Base-by-base conservation (phyloP, 37 sponge, comb jelly and placozoan genomes). In the Cladorhizidae sp. region DNA sequence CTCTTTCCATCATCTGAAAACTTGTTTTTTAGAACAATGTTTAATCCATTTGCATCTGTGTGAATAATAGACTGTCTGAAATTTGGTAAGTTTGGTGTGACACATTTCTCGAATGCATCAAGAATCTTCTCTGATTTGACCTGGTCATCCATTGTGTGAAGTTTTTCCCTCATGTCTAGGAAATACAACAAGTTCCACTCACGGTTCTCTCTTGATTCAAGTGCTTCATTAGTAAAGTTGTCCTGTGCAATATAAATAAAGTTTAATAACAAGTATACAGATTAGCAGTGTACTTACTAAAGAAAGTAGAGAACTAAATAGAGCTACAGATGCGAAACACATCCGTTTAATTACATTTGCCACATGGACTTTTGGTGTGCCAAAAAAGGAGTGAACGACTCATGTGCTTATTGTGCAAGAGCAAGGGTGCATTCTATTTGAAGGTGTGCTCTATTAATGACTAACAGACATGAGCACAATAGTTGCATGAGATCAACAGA, bases 111-210 rank as follows among this genome's bases (percentile, higher is more conserved):
- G 26, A 67, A 80, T 26, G 15, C 18, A 1, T 65, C 58, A 6
- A 68, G 14, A 15, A 87, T 68, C 33, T 20, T 22, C 45, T 87
- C 76, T 14, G 59, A 75, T 76, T 80, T 76, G n/a, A 57, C 28
- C 0, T 21, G 35, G 42, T 76, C 70, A 41, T 55, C 28, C 11
- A 81, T 11, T 29, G 40, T 3, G 18, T 41, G 51, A 1, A 87
- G 7, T 20, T 25, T 32, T n/a, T 61, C 28, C 58, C 52, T 56
- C 0, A 68, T 32, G 2, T 57, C 25, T 1, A 75, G 50, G 50
- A 87, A 76, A 50, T 87, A 54, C 63, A 42, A 42, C 26, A 81
- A 22, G 38, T 76, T 76, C 85, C 85, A 85, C 2, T 70, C 51
- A 28, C 50, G 36, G 31, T 41, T 21, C 2, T 29, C 32, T 14